phyloP scores from a whole-genome alignment of 2,888 invertebrate species.

The Cheilosia vernalis region DNA sequence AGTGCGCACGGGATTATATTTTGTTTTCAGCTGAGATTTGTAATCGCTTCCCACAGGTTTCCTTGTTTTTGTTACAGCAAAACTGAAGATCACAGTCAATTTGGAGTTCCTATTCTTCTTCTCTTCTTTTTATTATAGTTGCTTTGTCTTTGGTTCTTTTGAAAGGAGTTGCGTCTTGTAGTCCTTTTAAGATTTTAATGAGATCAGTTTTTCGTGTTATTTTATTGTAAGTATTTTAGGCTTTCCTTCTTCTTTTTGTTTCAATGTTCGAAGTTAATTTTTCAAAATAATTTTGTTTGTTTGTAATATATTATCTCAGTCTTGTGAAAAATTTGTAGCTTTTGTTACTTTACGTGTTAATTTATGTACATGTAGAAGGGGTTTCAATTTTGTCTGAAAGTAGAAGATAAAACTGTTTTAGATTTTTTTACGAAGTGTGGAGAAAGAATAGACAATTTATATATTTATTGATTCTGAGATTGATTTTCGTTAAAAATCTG shows the following conservation, averaged over 20 bases:
- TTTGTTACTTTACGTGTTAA: slow-evolving; percentile 68
- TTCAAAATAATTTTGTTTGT: slow-evolving; percentile 59
- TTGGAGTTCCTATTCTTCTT: slow-evolving; percentile 55
- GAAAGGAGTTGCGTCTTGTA: slow-evolving; percentile 24
- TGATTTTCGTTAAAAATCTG: too few species aligned
- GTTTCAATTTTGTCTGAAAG: slow-evolving; percentile 64
- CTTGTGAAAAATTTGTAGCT: slow-evolving; percentile 75
- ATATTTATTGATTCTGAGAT: too few species aligned
- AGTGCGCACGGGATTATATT: slow-evolving; percentile 2
- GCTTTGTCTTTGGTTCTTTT: slow-evolving; percentile 69
- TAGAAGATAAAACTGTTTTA: neutral
- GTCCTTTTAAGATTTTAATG: slow-evolving; percentile 56
- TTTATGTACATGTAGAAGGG: slow-evolving; percentile 68
- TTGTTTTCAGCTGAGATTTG: slow-evolving; percentile 62
- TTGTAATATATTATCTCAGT: slow-evolving; percentile 67
- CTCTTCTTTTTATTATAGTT: slow-evolving; percentile 8
- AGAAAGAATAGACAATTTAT: too few species aligned
- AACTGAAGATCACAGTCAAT: slow-evolving; percentile 69
- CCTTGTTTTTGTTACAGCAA: slow-evolving; percentile 37
- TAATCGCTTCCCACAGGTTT: slow-evolving; percentile 43
- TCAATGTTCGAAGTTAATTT: slow-evolving; percentile 36
- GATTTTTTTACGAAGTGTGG: too few species aligned
- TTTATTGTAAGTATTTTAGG: neutral
- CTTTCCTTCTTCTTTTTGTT: slow-evolving; percentile 50
- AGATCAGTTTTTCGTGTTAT: slow-evolving; percentile 62